These are phyloP conservation scores for Pelodytes ibericus DNA, from an alignment of 2,797 vertebrate species.

Conservation along the genomic window DNA sequence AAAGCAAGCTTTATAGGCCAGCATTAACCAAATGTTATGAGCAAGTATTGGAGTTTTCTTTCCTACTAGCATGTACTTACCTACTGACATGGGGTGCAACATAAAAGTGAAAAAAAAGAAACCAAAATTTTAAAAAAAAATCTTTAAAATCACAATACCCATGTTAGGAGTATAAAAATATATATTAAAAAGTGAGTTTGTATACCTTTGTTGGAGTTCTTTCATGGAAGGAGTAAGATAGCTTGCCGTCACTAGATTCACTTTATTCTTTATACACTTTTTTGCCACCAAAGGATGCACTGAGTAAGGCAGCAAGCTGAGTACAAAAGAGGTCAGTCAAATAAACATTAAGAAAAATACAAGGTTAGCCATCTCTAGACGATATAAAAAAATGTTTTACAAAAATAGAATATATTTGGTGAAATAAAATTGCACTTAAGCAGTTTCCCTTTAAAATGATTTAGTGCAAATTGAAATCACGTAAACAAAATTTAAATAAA, in stretches of 20 bases:
- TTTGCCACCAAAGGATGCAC: slow-evolving; percentile 88
- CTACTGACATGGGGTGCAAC: neutral
- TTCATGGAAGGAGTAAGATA: slow-evolving; percentile 90
- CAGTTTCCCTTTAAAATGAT: no score
- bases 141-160: no score
- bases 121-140: slow-evolving; percentile 14
- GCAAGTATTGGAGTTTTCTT: neutral
- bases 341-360: neutral
- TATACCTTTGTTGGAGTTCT: slow-evolving; percentile 77
- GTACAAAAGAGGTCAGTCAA: neutral
- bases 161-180: no score
- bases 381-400: neutral
- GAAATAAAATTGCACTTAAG: no score
- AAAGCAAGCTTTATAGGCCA: slow-evolving; percentile 10
- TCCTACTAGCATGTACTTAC: slow-evolving; percentile 18
- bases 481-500: no score
- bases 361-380: neutral
- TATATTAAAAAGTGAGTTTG: neutral
- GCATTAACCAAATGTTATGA: slow-evolving; percentile 5
- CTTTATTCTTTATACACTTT: slow-evolving; percentile 87
- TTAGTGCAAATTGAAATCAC: no score
- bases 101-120: slow-evolving; percentile 33
- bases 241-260: slow-evolving; percentile 94
- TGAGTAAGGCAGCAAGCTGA: slow-evolving; percentile 85
- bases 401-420: neutral